A percentile compares a stretch with the other conserved stretches of the same genome.
Conservation (phyloP, 2,113 vertebrate species). For the Burhinus oedicnemus region DNA sequence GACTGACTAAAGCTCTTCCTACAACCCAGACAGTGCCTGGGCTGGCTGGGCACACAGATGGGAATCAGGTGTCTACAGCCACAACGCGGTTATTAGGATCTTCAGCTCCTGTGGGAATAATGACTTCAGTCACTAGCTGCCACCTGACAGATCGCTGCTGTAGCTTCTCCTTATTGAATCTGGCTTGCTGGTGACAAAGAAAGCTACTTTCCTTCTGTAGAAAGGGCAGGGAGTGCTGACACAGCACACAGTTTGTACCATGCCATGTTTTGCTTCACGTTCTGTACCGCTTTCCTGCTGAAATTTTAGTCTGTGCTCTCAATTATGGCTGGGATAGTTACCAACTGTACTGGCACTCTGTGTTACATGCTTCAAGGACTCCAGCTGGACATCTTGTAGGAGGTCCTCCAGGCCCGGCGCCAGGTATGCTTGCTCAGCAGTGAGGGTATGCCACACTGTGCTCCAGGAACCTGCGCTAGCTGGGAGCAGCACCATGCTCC, state of each 20-base stretch:
- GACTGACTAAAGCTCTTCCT: background rate
- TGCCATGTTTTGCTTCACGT: background rate
- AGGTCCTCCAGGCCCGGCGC: background rate
- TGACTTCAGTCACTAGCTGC: background rate
- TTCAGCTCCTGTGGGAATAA: background rate
- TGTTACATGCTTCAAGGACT: background rate
- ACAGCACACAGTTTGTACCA: accelerated
- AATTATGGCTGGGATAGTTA: background rate
- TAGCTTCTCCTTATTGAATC: background rate
- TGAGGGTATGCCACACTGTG: background rate
- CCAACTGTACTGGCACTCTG: background rate
- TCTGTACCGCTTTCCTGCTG: background rate
- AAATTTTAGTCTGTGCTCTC: background rate
- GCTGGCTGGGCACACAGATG: background rate
- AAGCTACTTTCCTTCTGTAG: background rate
- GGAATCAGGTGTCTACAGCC: background rate
- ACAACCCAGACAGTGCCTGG: background rate
- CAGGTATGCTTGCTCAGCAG: background rate
- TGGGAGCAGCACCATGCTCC: accelerated
- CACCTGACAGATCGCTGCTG: background rate
- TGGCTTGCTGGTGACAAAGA: background rate
- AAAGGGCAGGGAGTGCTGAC: background rate
- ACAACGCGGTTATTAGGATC: background rate
- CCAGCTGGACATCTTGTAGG: background rate
- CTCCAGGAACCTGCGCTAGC: background rate